phyloP scores from a whole-genome alignment of 2,888 invertebrate genomes.

The Athetis lepigone region DNA sequence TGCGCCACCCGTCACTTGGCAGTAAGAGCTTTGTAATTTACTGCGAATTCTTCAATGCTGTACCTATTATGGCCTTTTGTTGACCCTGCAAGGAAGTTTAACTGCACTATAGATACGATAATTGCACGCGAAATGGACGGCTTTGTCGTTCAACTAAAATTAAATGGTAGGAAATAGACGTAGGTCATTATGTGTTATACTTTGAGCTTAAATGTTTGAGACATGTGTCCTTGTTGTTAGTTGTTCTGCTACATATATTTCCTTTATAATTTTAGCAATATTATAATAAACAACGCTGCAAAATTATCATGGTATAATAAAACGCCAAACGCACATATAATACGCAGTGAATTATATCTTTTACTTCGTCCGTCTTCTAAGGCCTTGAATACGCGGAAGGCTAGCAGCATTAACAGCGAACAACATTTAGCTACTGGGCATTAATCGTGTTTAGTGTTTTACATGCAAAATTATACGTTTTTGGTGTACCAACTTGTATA shows the following conservation, averaged over 20 bases:
- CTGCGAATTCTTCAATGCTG: slow-evolving; percentile 59
- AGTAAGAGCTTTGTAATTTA: slow-evolving; percentile 53
- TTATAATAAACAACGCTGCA: slow-evolving; percentile 1
- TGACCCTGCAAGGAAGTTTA: slow-evolving; percentile 58
- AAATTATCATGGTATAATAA: too few relatives aligned
- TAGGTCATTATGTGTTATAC: slow-evolving; percentile 40
- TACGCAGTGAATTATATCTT: too few relatives aligned
- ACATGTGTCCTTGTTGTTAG: slow-evolving; percentile 41
- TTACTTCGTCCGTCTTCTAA: slow-evolving; percentile 63
- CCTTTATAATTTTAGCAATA: slow-evolving; percentile 6
- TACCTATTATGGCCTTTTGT: slow-evolving; percentile 64
- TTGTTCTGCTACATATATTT: slow-evolving; percentile 10
- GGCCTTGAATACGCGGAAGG: slow-evolving; percentile 83
- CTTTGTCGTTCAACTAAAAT: slow-evolving; percentile 48
- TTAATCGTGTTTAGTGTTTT: slow-evolving; percentile 49
- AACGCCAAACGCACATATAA: too few relatives aligned
- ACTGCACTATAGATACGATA: slow-evolving; percentile 48
- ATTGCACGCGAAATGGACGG: slow-evolving; percentile 38
- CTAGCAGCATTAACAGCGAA: slow-evolving; percentile 62
- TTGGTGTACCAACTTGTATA: slow-evolving; percentile 12
- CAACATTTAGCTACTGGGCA: slow-evolving; percentile 70
- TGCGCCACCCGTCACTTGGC: slow-evolving; percentile 69
- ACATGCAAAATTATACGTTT: slow-evolving; percentile 46
- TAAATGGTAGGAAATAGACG: slow-evolving; percentile 52
- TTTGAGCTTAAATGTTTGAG: slow-evolving; percentile 38